Percentiles rank a stretch among this genome's conserved stretches.
Evolutionary conservation across 2,113 vertebrate genomes (phyloP).

Genomic region (Pogonocichla stellata): DNA sequence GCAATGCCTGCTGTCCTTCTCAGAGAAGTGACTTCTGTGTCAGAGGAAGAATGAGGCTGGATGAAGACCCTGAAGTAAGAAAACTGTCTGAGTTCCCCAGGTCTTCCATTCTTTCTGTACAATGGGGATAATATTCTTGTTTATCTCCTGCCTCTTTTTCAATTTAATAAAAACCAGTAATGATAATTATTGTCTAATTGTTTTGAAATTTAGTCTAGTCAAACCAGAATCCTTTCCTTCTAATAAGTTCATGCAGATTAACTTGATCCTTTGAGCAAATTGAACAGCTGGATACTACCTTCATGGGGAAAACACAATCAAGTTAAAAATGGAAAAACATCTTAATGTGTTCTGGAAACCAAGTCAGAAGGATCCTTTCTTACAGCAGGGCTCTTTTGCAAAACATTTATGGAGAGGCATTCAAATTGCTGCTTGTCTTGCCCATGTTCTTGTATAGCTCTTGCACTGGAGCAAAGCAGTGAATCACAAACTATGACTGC

Average conservation of each 20-base stretch:
- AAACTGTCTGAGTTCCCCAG: neutral
- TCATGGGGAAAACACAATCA: neutral
- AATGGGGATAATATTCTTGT: neutral
- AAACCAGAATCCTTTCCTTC: neutral
- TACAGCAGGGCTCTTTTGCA: neutral
- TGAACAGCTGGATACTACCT: neutral
- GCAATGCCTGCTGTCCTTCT: neutral
- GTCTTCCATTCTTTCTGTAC: neutral
- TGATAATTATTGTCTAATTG: neutral
- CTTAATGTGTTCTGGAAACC: neutral
- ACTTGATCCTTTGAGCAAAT: neutral
- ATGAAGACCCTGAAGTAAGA: neutral
- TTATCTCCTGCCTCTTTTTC: neutral
- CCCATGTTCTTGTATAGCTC: neutral
- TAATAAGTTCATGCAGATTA: neutral
- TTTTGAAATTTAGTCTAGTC: neutral
- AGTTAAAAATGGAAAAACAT: neutral
- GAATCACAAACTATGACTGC: neutral
- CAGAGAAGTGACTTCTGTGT: neutral
- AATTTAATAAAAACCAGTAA: neutral
- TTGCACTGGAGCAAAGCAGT: neutral
- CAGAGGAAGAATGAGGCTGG: neutral
- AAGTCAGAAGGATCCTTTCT: neutral
- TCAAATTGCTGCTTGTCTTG: neutral
- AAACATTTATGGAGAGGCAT: neutral